Base-by-base conservation (phyloP, 2,888 invertebrate genomes). In the Augochlorella aurata region DNA sequence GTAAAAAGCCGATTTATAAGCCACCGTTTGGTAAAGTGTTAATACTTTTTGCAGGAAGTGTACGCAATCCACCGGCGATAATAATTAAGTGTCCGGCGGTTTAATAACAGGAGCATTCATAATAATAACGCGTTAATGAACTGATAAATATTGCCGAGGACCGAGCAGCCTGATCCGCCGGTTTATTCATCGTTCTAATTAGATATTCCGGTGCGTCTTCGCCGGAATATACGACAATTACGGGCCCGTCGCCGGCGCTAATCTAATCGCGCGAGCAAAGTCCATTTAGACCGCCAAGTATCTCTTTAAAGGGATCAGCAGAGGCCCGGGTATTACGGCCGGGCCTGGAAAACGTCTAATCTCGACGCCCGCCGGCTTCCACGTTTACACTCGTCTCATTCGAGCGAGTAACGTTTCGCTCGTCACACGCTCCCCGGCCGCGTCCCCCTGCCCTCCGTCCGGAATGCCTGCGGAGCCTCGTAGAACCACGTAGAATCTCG, bases 311-410 rank as follows among this genome's bases (percentile, higher is more conserved):
- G 68, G 83, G 82, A 77, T 77, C 74, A 83, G 67, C 82, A 54
- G 70, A 72, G 68, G 75, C 65, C 65, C 71, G 49, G 69, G 85
- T 68, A 81, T 77, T 84, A 81, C 77, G 74, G 61, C 38, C 72
- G 18, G 63, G 54, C 74, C 76, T 74, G 86, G 81, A 70, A 83
- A 81, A 81, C 45, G 86, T 84, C 85, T 86, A 83, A 84, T 85
- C 85, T 86, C 70, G 79, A 86, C 82, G 76, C 70, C 86, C 38
- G 69, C 38, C 77, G 65, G 81, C 84, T 79, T 81, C 84, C 76
- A 66, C 72, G 63, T 74, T 76, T 77, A 74, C 67, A 61, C 65
- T 45, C 65, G 47, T 50, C 72, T 71, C 71, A 67, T 69, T 47
- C 61, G 69, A 61, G 16, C 52, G 49, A 73, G 74, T 72, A 49